These are phyloP conservation scores for Beaufortia kweichowensis DNA, from an alignment of 2,113 vertebrate genomes.

Conservation along the genomic window DNA sequence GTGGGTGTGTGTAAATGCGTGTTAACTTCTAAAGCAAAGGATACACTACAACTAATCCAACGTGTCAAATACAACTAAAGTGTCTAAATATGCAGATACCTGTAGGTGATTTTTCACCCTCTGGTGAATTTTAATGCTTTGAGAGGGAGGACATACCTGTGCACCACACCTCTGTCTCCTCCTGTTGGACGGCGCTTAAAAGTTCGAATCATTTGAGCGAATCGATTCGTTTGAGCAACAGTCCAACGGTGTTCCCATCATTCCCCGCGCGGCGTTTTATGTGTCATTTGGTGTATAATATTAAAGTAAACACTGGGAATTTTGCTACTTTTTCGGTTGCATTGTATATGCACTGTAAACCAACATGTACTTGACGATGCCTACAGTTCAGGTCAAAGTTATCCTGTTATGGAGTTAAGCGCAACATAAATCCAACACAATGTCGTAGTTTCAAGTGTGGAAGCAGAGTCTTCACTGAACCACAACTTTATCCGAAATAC, in stretches of 20 bases:
- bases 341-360: no score
- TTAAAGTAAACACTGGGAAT: no score
- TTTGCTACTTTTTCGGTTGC: no score
- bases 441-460: no score
- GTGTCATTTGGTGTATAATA: background rate
- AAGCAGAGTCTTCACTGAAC: no score
- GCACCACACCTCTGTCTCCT: no score
- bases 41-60: background rate
- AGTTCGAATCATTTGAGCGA: constrained; percentile 22
- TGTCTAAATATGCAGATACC: background rate
- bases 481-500: no score
- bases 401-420: no score
- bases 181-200: background rate
- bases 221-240: background rate
- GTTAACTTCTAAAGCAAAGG: background rate
- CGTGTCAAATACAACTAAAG: background rate
- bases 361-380: no score
- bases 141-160: background rate
- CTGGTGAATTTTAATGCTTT: background rate
- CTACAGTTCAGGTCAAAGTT: no score
- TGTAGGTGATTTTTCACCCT: background rate
- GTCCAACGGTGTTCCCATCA: background rate
- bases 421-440: no score
- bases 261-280: background rate
- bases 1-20: background rate